Percentiles rank a stretch among this genome's conserved stretches.
These are phyloP conservation scores for Channa argus DNA, from an alignment of 2,113 vertebrate genomes.

Conservation along the genomic window DNA sequence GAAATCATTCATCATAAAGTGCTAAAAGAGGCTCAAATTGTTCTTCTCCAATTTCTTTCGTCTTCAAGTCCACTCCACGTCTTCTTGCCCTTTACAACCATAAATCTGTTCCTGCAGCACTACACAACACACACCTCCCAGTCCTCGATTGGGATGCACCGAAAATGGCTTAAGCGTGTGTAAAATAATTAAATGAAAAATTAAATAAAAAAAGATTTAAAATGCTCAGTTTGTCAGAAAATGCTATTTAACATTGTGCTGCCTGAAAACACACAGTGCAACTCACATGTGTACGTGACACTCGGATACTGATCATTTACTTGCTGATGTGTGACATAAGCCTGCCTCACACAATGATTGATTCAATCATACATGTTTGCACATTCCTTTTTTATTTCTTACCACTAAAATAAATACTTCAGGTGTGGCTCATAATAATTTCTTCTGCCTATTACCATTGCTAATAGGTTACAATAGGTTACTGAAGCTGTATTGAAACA, in stretches of 20 bases:
- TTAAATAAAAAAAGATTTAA: slow-evolving; percentile 1
- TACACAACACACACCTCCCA: slow-evolving; percentile 1
- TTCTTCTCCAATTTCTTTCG: slow-evolving; percentile 20
- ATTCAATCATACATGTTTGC: background rate
- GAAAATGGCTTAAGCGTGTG: background rate
- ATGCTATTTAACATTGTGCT: slow-evolving; percentile 29
- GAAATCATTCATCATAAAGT: slow-evolving; percentile 42
- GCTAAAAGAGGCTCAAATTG: slow-evolving; percentile 38
- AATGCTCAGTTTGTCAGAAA: slow-evolving; percentile 21
- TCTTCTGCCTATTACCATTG: background rate
- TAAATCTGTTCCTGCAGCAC: slow-evolving; percentile 35
- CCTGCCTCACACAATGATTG: slow-evolving; percentile 38
- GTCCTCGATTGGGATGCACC: background rate
- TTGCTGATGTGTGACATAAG: slow-evolving; percentile 24
- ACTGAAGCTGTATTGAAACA: background rate
- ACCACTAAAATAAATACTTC: slow-evolving; percentile 19
- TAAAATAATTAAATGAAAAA: too few relatives aligned
- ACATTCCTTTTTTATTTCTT: too few relatives aligned
- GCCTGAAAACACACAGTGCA: slow-evolving; percentile 24
- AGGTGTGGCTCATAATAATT: background rate
- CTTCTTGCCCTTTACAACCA: slow-evolving; percentile 7
- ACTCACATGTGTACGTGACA: slow-evolving; percentile 42
- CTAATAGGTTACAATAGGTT: too few relatives aligned
- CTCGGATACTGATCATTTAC: slow-evolving; percentile 43
- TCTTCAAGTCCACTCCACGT: slow-evolving; percentile 24